phyloP scores from a whole-genome alignment of 2,113 vertebrate genomes.

The Butastur rufipennis region DNA sequence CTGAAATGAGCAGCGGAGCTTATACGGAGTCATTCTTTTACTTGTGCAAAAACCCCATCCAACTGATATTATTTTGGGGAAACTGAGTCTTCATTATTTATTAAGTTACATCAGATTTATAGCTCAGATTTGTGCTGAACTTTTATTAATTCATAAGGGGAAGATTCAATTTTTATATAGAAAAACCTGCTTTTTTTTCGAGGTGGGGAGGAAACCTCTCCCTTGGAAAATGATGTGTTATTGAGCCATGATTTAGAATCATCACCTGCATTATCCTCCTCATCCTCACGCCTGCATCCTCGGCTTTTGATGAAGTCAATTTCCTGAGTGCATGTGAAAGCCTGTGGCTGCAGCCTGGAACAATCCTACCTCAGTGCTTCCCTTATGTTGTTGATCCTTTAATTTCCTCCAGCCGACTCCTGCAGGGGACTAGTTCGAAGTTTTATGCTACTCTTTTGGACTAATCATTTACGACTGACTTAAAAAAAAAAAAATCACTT shows the following conservation, averaged over 20 bases:
- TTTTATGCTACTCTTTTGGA: conserved; percentile 57
- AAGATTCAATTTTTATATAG: background rate
- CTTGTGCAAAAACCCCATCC: background rate
- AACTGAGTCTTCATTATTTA: background rate
- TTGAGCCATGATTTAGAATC: conserved; percentile 60
- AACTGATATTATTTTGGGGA: background rate
- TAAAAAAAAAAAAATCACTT: background rate
- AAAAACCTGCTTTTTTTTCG: background rate
- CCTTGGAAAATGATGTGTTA: background rate
- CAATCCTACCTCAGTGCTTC: conserved; percentile 72
- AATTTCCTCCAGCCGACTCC: conserved; percentile 78
- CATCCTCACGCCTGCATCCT: conserved; percentile 61
- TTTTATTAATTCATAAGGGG: background rate
- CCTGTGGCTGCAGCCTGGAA: conserved; percentile 66
- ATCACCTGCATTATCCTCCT: conserved; percentile 57
- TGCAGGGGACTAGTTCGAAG: conserved; percentile 58
- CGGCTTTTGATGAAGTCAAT: conserved; percentile 69
- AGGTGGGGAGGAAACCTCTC: background rate
- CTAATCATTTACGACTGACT: conserved; percentile 66
- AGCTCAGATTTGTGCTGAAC: background rate
- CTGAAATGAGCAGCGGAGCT: background rate
- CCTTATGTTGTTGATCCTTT: conserved; percentile 74
- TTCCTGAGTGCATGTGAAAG: conserved; percentile 68
- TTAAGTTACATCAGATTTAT: background rate
- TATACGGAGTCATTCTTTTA: background rate